Evolutionary conservation across 2,888 invertebrate species (phyloP), one percentile per base, ranked within the genome.

Genomic region (Proisotoma minuta): DNA sequence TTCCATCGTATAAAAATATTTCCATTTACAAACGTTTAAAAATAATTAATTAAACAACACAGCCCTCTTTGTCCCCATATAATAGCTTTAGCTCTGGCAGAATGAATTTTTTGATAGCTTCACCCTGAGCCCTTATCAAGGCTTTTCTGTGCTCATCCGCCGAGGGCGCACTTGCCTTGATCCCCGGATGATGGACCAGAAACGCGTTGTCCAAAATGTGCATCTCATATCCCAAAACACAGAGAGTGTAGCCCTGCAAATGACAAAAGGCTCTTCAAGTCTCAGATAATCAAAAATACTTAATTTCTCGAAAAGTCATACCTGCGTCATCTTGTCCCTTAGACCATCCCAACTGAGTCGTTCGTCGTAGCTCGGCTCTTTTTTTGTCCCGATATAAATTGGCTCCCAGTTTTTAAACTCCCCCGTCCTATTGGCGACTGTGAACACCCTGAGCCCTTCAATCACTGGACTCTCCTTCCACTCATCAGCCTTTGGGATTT

Each of bases 11-110:
- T n/a, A n/a, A n/a, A n/a, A n/a, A n/a, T n/a, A n/a, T n/a, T n/a
- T n/a, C n/a, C n/a, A n/a, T n/a, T n/a, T n/a, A n/a, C n/a, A n/a
- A n/a, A n/a, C n/a, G n/a, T n/a, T n/a, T n/a, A n/a, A n/a, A n/a
- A n/a, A n/a, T n/a, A n/a, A n/a, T n/a, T n/a, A 5, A 49, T 49
- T 8, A 49, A 49, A 23, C 26, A 4, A 49, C 49, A 22, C 91
- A 91, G 66, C 90, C 90, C 75, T 84, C 86, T 76, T 85, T 84
- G 69, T 83, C 84, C 67, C 91, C 91, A 76, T 88, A 92, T 69
- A 92, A 83, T 73, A 88, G 85, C 78, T 88, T 89, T 64, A 91
- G 81, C 79, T 92, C 91, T 2, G 90, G 90, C 77, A 86, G 85
- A 73, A 91, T 89, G 57, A 87, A 85, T 75, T 86, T n/a, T 4